These are phyloP conservation scores for Platanista minor DNA, from an alignment of 2,113 vertebrate genomes.

Conservation along the genomic window DNA sequence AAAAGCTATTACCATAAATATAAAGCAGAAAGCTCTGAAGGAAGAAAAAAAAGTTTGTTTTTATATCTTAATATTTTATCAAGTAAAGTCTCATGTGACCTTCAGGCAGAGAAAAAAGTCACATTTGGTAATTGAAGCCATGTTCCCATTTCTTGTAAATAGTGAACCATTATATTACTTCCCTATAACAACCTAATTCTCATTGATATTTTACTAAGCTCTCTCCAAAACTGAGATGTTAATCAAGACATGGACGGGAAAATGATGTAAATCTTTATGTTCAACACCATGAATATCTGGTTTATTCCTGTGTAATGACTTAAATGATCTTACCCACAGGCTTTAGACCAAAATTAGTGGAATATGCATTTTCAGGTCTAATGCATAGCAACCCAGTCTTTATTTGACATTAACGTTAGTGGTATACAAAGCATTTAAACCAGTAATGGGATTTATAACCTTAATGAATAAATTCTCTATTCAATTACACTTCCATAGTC, in stretches of 20 bases:
- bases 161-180: slow-evolving; percentile 63
- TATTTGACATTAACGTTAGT: slow-evolving; percentile 48
- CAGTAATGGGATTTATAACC: slow-evolving; percentile 71
- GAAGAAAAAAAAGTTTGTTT: background rate
- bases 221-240: background rate
- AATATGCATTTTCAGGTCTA: slow-evolving; percentile 66
- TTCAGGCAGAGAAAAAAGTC: background rate
- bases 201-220: slow-evolving; percentile 69
- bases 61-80: background rate
- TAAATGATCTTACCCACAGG: slow-evolving; percentile 37
- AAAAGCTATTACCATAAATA: background rate
- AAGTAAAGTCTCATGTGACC: background rate
- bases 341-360: slow-evolving; percentile 61
- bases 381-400: slow-evolving; percentile 36
- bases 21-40: background rate
- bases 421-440: slow-evolving; percentile 69
- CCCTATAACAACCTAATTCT: slow-evolving; percentile 65
- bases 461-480: slow-evolving; percentile 71
- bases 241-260: slow-evolving; percentile 52
- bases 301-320: slow-evolving; percentile 69
- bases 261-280: slow-evolving; percentile 33
- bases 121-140: slow-evolving; percentile 54
- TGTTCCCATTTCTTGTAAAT: slow-evolving; percentile 71
- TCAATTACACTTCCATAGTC: slow-evolving; percentile 33
- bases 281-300: slow-evolving; percentile 20